A percentile compares a stretch with the other conserved stretches of the same genome.
Conservation (phyloP, 2,113 vertebrate genomes). For the Tringa solitaria region DNA sequence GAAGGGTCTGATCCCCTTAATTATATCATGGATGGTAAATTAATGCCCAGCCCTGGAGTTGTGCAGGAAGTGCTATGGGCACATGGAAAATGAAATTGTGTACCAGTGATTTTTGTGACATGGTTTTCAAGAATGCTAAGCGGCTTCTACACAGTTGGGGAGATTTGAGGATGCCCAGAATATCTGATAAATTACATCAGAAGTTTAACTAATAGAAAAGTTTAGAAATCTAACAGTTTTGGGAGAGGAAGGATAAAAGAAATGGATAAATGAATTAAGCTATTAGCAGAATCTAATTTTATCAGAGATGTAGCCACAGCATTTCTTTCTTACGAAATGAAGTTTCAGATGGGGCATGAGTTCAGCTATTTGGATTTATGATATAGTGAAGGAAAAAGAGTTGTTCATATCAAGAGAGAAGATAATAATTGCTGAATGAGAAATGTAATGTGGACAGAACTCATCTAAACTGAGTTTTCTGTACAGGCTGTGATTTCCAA, state of each 20-base stretch:
- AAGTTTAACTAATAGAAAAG: background rate
- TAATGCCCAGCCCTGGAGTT: background rate
- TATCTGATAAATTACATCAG: background rate
- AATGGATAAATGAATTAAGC: conserved; percentile 2
- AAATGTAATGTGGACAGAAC: background rate
- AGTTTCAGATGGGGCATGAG: background rate
- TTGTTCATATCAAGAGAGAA: background rate
- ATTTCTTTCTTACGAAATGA: background rate
- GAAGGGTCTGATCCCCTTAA: background rate
- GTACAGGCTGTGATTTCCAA: background rate
- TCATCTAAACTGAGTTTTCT: background rate
- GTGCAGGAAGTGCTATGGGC: background rate
- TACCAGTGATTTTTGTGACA: background rate
- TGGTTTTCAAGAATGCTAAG: background rate
- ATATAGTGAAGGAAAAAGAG: background rate
- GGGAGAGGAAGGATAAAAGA: background rate
- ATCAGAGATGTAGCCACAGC: background rate
- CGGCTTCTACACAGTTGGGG: background rate
- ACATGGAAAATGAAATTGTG: background rate
- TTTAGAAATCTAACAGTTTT: background rate
- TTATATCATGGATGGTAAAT: background rate
- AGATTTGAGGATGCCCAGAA: background rate
- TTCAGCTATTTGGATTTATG: conserved; percentile 34
- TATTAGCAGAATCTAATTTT: conserved; percentile 49
- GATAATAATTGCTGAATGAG: conserved; percentile 9